Percentiles rank a stretch among this genome's conserved stretches.
Conservation (phyloP, 2,797 vertebrate species). For the Ciconia nigra region DNA sequence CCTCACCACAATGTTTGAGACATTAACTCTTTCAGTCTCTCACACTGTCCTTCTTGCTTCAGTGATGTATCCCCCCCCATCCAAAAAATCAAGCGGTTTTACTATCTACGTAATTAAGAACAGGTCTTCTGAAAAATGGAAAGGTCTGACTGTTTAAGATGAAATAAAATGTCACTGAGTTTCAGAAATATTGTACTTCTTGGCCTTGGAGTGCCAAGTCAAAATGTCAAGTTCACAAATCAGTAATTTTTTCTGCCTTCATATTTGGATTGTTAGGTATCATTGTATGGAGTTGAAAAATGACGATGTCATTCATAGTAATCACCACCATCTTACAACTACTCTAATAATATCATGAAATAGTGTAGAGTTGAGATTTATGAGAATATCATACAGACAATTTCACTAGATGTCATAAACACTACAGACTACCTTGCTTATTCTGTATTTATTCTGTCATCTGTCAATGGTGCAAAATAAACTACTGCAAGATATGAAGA, state of each 20-base stretch:
- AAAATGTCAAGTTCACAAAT: conserved; percentile 13
- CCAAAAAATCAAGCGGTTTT: neutral
- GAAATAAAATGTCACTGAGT: neutral
- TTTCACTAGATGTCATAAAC: neutral
- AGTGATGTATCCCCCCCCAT: neutral
- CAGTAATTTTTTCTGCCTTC: neutral
- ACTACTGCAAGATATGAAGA: neutral
- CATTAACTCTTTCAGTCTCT: no score
- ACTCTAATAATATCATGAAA: neutral
- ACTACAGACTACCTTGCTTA: neutral
- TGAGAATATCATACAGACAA: neutral
- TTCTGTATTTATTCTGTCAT: neutral
- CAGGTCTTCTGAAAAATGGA: neutral
- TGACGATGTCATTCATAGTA: neutral
- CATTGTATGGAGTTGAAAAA: neutral
- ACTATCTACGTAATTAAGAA: neutral
- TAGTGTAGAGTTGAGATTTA: neutral
- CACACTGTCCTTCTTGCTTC: neutral
- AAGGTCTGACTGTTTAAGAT: neutral
- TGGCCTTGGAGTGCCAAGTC: neutral
- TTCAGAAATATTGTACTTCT: neutral
- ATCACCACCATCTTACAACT: neutral
- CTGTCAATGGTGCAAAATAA: neutral
- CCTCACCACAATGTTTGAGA: no score
- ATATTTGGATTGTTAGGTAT: neutral